Percentiles rank a stretch among this genome's conserved stretches.
Conservation (phyloP, 2,113 vertebrate genomes). For the Himantopus leucocephalus region DNA sequence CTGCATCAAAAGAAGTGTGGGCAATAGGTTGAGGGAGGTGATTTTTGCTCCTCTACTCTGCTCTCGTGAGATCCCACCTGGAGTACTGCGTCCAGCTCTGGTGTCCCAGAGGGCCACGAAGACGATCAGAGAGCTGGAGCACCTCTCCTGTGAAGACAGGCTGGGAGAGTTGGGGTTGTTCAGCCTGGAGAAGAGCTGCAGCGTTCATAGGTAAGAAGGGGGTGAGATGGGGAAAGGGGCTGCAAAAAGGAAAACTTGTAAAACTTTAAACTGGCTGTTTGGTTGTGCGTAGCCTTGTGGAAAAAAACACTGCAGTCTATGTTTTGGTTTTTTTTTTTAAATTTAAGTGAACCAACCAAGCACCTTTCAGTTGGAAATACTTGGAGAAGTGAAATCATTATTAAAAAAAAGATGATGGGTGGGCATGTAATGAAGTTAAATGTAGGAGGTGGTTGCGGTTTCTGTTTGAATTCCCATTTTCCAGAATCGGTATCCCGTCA, state of each 20-base stretch:
- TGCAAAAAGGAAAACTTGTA: not conserved
- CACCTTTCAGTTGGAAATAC: not conserved
- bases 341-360: not conserved
- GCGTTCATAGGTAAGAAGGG: rapidly evolving
- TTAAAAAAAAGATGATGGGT: not conserved
- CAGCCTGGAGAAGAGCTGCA: not conserved
- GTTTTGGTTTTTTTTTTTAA: not conserved
- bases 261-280: not conserved
- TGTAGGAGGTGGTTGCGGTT: not conserved
- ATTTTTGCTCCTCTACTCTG: not conserved
- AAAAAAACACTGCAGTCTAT: rapidly evolving
- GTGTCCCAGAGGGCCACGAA: not conserved
- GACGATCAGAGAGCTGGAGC: too few relatives aligned
- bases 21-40: not conserved
- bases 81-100: not conserved
- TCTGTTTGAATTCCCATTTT: not conserved
- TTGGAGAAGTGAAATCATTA: not conserved
- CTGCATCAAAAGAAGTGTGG: not conserved
- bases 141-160: too few relatives aligned
- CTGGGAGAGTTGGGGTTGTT: too few relatives aligned
- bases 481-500: not conserved
- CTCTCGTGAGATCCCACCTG: not conserved
- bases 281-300: too few relatives aligned
- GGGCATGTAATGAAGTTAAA: not conserved
- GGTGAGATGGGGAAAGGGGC: not conserved